Conservation (phyloP, 2,888 invertebrate species). For the Eulithis prunata region DNA sequence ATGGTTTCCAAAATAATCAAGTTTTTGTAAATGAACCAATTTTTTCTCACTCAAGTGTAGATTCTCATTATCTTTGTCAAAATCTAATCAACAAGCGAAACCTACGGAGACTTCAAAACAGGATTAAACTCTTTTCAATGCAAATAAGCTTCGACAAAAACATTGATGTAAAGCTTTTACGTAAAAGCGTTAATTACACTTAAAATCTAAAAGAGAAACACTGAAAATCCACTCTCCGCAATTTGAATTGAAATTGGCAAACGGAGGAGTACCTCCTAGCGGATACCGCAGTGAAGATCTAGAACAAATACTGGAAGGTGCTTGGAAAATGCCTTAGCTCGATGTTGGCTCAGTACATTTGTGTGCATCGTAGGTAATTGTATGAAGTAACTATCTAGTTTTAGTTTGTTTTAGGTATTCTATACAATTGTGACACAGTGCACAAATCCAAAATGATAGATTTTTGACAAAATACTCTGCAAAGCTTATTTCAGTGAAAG, state of each 20-base stretch:
- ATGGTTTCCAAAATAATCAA: too few species aligned
- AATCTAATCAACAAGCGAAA: not conserved
- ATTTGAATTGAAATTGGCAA: slow-evolving; percentile 67
- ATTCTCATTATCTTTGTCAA: not conserved
- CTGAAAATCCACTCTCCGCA: slow-evolving; percentile 57
- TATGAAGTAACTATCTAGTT: too few species aligned
- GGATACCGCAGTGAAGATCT: slow-evolving; percentile 45
- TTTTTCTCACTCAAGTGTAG: too few species aligned
- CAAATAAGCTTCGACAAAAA: slow-evolving; percentile 29
- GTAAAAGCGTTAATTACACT: slow-evolving; percentile 55
- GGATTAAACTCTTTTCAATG: slow-evolving; percentile 25
- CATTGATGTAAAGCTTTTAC: slow-evolving; percentile 40
- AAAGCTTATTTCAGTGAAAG: too few species aligned
- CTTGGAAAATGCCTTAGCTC: not conserved
- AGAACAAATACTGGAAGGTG: slow-evolving; percentile 39
- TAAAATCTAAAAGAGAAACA: slow-evolving; percentile 54
- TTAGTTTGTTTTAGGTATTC: too few species aligned
- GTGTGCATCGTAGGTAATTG: not conserved
- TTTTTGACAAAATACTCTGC: too few species aligned
- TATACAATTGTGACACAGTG: too few species aligned
- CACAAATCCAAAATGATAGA: too few species aligned
- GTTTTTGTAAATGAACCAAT: too few species aligned
- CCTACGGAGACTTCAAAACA: slow-evolving; percentile 3
- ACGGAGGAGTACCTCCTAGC: slow-evolving; percentile 43
- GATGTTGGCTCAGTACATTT: not conserved